Percentiles rank a stretch among this genome's conserved stretches.
These are phyloP conservation scores for Petrocephalus microphthalmus DNA, from an alignment of 2,113 vertebrate genomes.

Conservation along the genomic window DNA sequence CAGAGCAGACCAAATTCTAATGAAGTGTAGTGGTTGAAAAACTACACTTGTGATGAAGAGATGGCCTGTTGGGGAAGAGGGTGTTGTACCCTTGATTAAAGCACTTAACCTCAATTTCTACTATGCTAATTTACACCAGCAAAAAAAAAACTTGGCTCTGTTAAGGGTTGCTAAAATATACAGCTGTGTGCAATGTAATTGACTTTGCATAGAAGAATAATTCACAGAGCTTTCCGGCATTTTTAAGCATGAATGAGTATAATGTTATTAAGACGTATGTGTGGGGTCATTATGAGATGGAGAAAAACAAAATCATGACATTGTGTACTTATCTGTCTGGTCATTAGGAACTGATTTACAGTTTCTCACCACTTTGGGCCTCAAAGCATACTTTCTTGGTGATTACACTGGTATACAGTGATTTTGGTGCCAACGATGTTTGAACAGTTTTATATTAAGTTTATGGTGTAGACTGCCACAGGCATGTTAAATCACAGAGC, in stretches of 20 bases:
- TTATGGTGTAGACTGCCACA: too few relatives aligned
- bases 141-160: not conserved
- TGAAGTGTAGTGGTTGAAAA: not conserved
- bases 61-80: not conserved
- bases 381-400: not conserved
- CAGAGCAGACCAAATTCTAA: not conserved
- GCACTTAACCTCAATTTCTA: not conserved
- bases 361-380: not conserved
- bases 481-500: too few relatives aligned
- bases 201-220: not conserved
- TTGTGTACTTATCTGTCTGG: not conserved
- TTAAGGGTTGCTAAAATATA: not conserved
- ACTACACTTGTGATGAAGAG: not conserved
- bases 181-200: not conserved
- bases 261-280: too few relatives aligned
- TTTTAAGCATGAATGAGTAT: too few relatives aligned
- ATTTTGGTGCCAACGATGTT: too few relatives aligned
- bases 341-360: not conserved
- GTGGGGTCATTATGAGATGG: too few relatives aligned
- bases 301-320: too few relatives aligned
- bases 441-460: too few relatives aligned
- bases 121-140: not conserved
- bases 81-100: not conserved
- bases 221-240: not conserved
- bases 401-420: too few relatives aligned